Conservation (phyloP, 2,797 vertebrate species). For the Austrolebias charrua region DNA sequence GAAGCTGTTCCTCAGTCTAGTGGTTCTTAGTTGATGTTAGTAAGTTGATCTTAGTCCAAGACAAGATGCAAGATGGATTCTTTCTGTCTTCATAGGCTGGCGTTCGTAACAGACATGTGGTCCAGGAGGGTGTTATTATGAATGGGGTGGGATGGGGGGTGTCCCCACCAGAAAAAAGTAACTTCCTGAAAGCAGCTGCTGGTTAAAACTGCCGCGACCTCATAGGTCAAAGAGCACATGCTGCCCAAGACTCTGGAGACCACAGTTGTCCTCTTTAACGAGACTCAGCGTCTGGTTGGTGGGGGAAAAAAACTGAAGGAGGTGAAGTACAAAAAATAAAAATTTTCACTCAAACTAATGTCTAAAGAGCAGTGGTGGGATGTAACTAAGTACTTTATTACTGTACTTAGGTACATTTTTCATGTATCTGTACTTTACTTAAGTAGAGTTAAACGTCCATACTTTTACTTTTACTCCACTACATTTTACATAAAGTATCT, state of each 20-base stretch:
- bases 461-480: too few species aligned
- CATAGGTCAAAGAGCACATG: slow-evolving; percentile 25
- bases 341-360: too few species aligned
- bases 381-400: too few species aligned
- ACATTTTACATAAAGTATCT: too few species aligned
- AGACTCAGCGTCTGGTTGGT: neutral
- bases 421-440: too few species aligned
- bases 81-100: slow-evolving; percentile 10
- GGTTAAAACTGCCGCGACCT: slow-evolving; percentile 11
- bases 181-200: slow-evolving; percentile 22
- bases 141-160: neutral
- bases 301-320: neutral
- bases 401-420: too few species aligned
- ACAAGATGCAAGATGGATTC: slow-evolving; percentile 22
- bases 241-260: neutral
- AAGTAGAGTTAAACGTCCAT: too few species aligned
- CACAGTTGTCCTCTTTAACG: neutral
- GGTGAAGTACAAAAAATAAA: too few species aligned
- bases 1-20: too few species aligned
- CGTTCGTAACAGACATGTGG: slow-evolving; percentile 6
- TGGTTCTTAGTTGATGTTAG: too few species aligned
- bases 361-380: too few species aligned
- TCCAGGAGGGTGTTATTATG: slow-evolving; percentile 1
- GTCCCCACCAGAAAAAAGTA: neutral
- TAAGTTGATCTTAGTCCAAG: neutral